These are phyloP conservation scores for Phaenicophaeus curvirostris DNA, from an alignment of 2,797 vertebrate species.

Conservation along the genomic window DNA sequence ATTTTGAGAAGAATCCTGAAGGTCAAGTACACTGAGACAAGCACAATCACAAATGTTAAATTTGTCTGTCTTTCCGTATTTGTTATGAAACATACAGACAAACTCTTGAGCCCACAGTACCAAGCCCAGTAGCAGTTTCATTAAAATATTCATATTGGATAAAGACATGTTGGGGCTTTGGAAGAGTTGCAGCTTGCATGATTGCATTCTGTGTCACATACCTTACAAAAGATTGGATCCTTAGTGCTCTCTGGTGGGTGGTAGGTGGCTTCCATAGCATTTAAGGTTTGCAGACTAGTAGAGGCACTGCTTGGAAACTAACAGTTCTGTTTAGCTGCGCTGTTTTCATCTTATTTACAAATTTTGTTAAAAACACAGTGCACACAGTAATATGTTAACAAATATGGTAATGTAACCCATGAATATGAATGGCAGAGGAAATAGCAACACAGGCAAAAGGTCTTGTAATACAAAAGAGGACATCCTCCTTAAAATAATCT, in stretches of 20 bases:
- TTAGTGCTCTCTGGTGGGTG: not conserved
- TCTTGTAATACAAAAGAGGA: not conserved
- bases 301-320: not conserved
- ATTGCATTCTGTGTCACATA: not conserved
- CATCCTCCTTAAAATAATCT: not conserved
- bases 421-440: not conserved
- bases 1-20: not conserved
- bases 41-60: not conserved
- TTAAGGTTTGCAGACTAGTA: not conserved
- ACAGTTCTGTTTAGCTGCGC: not conserved
- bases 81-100: not conserved
- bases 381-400: not conserved
- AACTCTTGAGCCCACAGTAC: not conserved
- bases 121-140: not conserved
- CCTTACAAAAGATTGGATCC: not conserved
- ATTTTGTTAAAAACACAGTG: not conserved
- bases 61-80: not conserved
- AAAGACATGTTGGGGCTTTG: not conserved
- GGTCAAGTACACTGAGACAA: not conserved
- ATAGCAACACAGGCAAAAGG: not conserved
- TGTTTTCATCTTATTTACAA: not conserved
- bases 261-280: not conserved
- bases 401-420: not conserved
- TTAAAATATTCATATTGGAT: not conserved
- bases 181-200: not conserved